These are phyloP conservation scores for Capitulum mitella DNA, from an alignment of 2,888 invertebrate species.

Conservation along the genomic window DNA sequence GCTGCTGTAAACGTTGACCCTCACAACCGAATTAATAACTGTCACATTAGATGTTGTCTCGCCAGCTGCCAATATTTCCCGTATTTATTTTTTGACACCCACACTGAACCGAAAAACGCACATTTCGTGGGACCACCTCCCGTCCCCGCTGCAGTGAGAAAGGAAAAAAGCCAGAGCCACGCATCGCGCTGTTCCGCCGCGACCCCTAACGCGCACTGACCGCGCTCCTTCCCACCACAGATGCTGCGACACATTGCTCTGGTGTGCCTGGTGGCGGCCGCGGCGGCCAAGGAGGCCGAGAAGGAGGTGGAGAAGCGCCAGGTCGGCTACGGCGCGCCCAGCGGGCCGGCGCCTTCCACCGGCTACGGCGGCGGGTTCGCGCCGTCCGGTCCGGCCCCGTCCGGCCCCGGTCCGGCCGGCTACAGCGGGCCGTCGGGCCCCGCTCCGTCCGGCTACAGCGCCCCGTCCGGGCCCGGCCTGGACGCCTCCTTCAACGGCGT, in stretches of 20 bases:
- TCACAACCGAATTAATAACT: too few relatives aligned
- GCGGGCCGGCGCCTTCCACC: neutral
- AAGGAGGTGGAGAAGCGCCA: conserved; percentile 2
- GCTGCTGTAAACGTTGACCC: too few relatives aligned
- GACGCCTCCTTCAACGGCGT: neutral
- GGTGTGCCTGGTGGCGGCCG: conserved; percentile 12
- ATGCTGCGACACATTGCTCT: conserved; percentile 12
- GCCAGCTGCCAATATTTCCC: too few relatives aligned
- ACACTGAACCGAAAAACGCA: too few relatives aligned
- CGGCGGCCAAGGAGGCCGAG: neutral
- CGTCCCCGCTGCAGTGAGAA: too few relatives aligned
- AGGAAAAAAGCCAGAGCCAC: too few relatives aligned
- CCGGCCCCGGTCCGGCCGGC: neutral
- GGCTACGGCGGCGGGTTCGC: neutral
- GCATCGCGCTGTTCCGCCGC: too few relatives aligned
- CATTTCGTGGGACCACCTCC: too few relatives aligned
- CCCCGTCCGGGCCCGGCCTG: neutral
- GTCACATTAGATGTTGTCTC: too few relatives aligned
- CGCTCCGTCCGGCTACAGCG: conserved; percentile 1
- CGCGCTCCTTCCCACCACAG: too few relatives aligned
- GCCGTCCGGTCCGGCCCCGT: neutral
- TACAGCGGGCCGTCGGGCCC: neutral
- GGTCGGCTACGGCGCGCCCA: neutral
- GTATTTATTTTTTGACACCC: too few relatives aligned
- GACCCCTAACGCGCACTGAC: too few relatives aligned